Evolutionary conservation across 1,140 invertebrate species (phyloP), one percentile per base, ranked within the genome.

Genomic region (Halesus radiatus): DNA sequence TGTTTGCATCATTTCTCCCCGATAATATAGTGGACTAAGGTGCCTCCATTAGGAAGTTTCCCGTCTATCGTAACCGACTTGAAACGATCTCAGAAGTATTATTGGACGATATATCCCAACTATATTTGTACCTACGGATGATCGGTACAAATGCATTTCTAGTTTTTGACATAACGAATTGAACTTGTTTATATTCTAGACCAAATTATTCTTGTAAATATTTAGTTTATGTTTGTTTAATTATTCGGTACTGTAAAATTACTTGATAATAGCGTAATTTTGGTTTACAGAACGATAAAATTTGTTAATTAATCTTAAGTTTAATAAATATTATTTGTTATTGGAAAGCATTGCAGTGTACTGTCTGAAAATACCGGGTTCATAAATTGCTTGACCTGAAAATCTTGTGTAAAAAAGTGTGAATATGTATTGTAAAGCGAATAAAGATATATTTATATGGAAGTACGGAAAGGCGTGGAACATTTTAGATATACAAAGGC

Each of bases 231-330:
- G 16, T 70, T 70, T 50, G n/a, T 10, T 70, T 50, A 15, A 32
- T 62, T 62, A 62, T 16, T 70, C 50, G 37, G 50, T 70, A 70
- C n/a, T 45, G 26, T 74, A 20, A 56, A 74, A 16, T 74, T 74
- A 56, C 52, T 26, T 74, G 13, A 72, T 18, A 37, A 18, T 74
- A 74, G 45, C 13, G 53, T 72, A 72, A 53, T n/a, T 54, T 54
- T 56, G 70, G 73, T 60, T 76, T 60, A 76, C 73, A 37, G 73
- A 76, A 76, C 73, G 56, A 62, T 60, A 62, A 76, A 37, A 58
- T 74, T 76, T 76, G 74, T 76, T 76, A 76, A 76, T 76, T 76
- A 76, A 56, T 76, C n/a, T 16, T 76, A 76, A 76, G 74, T 76
- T 76, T 54, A 68, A 53, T 73, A 20, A 66, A 68, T 37, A 37